Evolutionary conservation across 2,888 invertebrate genomes (phyloP).

Genomic region (Epiblema foenella): DNA sequence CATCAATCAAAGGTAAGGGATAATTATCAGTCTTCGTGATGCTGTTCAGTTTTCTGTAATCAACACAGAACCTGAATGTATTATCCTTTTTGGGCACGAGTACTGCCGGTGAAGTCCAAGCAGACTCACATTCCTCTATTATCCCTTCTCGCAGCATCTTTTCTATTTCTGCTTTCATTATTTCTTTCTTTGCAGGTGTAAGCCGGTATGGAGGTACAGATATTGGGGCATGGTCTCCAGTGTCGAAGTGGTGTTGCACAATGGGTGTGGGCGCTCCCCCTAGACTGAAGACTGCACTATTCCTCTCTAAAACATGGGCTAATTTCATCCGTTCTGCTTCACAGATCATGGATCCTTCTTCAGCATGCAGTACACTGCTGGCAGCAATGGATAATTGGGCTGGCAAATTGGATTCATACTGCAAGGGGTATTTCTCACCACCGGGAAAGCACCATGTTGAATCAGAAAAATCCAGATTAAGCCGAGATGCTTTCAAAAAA

Average conservation of each 20-base stretch:
- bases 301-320: slow-evolving; percentile 13
- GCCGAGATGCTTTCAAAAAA: slow-evolving; percentile 17
- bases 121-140: slow-evolving; percentile 57
- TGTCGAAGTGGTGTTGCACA: slow-evolving; percentile 52
- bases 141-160: slow-evolving; percentile 53
- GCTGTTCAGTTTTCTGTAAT: slow-evolving; percentile 52
- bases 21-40: slow-evolving; percentile 46
- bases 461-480: not conserved
- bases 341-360: slow-evolving; percentile 36
- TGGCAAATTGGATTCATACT: slow-evolving; percentile 1
- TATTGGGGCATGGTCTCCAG: slow-evolving; percentile 52
- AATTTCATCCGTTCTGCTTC: slow-evolving; percentile 10
- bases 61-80: slow-evolving; percentile 52
- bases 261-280: slow-evolving; percentile 44
- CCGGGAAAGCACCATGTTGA: slow-evolving; percentile 8
- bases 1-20: slow-evolving; percentile 58
- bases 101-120: slow-evolving; percentile 56
- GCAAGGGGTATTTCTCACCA: slow-evolving; percentile 4
- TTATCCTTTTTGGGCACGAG: slow-evolving; percentile 55
- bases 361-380: slow-evolving; percentile 25
- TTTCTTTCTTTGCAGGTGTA: slow-evolving; percentile 50
- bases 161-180: slow-evolving; percentile 52
- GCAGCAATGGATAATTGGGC: not conserved
- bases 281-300: slow-evolving; percentile 42
- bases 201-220: slow-evolving; percentile 56